These are phyloP conservation scores for Pseudomyrmex gracilis DNA, from an alignment of 1,140 invertebrate species.

Conservation along the genomic window DNA sequence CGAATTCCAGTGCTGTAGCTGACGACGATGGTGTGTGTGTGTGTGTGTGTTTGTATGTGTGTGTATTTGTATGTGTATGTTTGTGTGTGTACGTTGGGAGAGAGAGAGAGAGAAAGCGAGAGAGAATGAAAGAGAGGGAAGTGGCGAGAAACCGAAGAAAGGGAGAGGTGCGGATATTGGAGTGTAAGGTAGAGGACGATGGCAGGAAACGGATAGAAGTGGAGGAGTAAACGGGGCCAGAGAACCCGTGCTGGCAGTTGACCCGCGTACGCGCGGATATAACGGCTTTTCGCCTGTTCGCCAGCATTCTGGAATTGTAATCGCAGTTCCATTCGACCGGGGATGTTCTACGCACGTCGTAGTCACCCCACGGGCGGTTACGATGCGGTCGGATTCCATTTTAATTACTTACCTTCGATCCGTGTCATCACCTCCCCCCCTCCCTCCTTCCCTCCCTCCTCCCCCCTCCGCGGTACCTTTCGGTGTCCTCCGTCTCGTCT, in stretches of 20 bases:
- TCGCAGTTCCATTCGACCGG: slow-evolving; percentile 71
- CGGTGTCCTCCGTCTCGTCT: neutral
- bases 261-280: slow-evolving; percentile 64
- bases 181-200: slow-evolving; percentile 39
- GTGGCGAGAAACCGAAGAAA: slow-evolving; percentile 19
- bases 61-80: no score
- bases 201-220: slow-evolving; percentile 36
- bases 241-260: slow-evolving; percentile 62
- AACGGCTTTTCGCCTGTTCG: slow-evolving; percentile 74
- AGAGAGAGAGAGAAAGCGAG: slow-evolving; percentile 5
- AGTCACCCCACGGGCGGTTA: slow-evolving; percentile 51
- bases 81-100: neutral
- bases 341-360: slow-evolving; percentile 63
- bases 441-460: no score
- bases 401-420: slow-evolving; percentile 79
- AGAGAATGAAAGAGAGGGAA: slow-evolving; percentile 32
- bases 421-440: neutral
- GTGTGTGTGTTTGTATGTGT: neutral
- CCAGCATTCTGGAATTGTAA: slow-evolving; percentile 82
- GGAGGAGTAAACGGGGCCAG: slow-evolving; percentile 46
- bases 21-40: neutral
- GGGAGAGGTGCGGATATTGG: slow-evolving; percentile 37
- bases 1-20: slow-evolving; percentile 76
- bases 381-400: slow-evolving; percentile 76
- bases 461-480: no score